These are phyloP conservation scores for Acanthopleura granulata DNA, from an alignment of 2,888 invertebrate species.

Conservation along the genomic window DNA sequence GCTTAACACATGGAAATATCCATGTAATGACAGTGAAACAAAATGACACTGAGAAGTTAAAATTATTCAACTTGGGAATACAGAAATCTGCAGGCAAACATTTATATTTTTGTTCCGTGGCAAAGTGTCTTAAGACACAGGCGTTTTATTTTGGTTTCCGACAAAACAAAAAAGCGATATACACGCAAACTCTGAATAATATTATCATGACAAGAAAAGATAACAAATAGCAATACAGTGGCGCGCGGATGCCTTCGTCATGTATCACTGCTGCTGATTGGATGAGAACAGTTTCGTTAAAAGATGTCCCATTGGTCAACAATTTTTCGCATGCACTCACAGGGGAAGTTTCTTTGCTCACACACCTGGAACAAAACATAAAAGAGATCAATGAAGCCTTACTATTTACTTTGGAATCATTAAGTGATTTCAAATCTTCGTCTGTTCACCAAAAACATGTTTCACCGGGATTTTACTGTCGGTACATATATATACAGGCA, in stretches of 20 bases:
- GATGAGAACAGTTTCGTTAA: constrained; percentile 31
- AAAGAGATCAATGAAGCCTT: neutral
- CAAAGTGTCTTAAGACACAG: no score
- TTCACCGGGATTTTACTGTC: no score
- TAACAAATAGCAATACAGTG: constrained; percentile 34
- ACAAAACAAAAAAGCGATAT: neutral
- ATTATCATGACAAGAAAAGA: constrained; percentile 29
- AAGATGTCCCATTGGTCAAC: neutral
- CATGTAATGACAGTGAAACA: no score
- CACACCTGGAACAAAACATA: constrained; percentile 36
- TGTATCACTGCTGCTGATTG: constrained; percentile 34
- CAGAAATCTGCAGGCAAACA: no score
- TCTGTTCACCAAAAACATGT: no score
- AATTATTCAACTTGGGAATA: no score
- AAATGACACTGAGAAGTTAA: no score
- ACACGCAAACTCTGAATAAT: constrained; percentile 27
- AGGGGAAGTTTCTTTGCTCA: constrained; percentile 28
- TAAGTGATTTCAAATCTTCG: no score
- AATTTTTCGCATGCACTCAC: constrained; percentile 32
- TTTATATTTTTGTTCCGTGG: no score
- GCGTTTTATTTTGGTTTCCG: neutral
- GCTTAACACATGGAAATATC: no score
- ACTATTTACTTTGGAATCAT: neutral
- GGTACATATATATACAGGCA: no score
- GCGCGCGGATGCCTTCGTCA: constrained; percentile 32